Conservation (phyloP, 2,888 invertebrate genomes). For the Nephrotoma guestfalica region DNA sequence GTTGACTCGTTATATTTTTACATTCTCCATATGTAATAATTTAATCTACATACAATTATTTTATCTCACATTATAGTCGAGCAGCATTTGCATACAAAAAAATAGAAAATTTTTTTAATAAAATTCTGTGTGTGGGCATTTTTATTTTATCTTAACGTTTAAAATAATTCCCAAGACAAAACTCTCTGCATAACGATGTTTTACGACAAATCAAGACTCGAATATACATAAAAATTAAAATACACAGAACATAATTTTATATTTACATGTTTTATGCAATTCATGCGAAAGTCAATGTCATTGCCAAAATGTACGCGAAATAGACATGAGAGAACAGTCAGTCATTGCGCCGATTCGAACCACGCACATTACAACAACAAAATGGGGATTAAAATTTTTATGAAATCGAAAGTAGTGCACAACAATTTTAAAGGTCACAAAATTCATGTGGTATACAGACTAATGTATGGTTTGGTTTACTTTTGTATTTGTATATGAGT, state of each 20-base stretch:
- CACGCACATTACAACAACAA: neutral
- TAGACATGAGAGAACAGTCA: neutral
- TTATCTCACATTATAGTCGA: neutral
- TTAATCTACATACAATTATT: too few relatives aligned
- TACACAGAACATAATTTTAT: neutral
- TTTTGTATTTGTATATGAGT: too few relatives aligned
- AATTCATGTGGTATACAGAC: too few relatives aligned
- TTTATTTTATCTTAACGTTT: neutral
- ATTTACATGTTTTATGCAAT: neutral
- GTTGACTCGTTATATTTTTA: too few relatives aligned
- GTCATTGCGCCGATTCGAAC: too few relatives aligned
- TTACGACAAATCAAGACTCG: too few relatives aligned
- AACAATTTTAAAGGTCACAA: too few relatives aligned
- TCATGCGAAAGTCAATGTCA: neutral
- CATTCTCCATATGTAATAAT: too few relatives aligned
- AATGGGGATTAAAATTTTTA: neutral
- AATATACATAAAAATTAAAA: neutral
- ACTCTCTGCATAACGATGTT: neutral
- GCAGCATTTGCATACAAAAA: neutral
- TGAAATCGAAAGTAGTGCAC: neutral
- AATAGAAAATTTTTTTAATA: neutral
- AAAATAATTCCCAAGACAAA: neutral
- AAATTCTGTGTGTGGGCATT: neutral
- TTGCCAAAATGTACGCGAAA: neutral
- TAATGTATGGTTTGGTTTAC: too few relatives aligned